Evolutionary conservation across 2,113 vertebrate genomes (phyloP), one percentile per base, ranked within the genome.

Genomic region (Colistium nudipinnis): DNA sequence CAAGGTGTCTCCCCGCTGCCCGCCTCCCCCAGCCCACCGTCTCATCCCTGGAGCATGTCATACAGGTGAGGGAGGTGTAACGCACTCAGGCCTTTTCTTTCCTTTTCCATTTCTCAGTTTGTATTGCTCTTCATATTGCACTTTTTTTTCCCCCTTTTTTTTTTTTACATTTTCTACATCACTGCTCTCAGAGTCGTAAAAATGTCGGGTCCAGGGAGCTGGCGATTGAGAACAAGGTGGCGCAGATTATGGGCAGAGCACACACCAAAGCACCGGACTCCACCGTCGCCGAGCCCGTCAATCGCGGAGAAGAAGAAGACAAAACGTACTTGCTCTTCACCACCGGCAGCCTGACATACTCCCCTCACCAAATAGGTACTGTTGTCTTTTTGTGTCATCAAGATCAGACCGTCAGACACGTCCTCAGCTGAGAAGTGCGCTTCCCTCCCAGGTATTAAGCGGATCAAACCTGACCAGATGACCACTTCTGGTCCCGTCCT

Each of bases 241-340:
- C 97, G 0, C 78, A 92, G 88, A 85, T 97, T 63, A 95, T 98
- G 70, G 93, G 96, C 2, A 90, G 74, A 74, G 91, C 85, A 63
- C 82, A 88, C 81, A 97, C 95, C 1, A 96, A 94, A 71, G 88
- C 91, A 0, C 91, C 94, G 0, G 94, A 95, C 66, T 65, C 77
- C 10, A 76, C 62, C 28, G 76, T 93, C 33, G 85, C 92, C 1
- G 45, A 77, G 33, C 69, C 90, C 27, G 70, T 67, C 0, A 75
- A 88, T 19, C 55, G 84, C 1, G 85, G 53, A 1, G 90, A 91
- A 0, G 76, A 36, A 35, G 88, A 93, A 67, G 93, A 92, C 79
- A 95, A 90, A 78, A 99, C 98, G 0, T 99, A 98, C 70, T 91
- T 99, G 67, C 94, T 99, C 87, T 98, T 99, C 90, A 99, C 96